Base-by-base conservation (phyloP, 2,113 vertebrate species). In the Cyphomyrus discorhynchus region DNA sequence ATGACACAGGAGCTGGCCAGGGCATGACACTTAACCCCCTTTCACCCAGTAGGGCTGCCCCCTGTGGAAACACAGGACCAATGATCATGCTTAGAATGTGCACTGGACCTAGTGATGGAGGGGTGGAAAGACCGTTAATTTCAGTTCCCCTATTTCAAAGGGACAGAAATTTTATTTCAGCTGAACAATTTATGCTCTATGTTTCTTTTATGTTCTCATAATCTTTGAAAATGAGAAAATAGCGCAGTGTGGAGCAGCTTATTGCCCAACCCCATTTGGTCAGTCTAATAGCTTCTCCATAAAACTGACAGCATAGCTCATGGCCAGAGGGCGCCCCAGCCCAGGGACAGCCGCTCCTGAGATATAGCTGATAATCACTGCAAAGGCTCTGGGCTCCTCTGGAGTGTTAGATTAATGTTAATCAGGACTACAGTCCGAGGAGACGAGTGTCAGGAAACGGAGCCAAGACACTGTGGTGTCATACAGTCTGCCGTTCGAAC, bases 141-240 rank as follows among this genome's bases (percentile, higher is more conserved):
- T 87, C 50, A 53, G 6, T 53, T 35, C 10, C 53, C 31, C 49
- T 53, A 35, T 53, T 88, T 62, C 53, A 35, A n/a, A 70, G 24
- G 31, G 17, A 35, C 27, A 89, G 46, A 53, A 89, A 35, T 35
- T 35, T 31, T 27, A 53, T 39, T 52, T 19, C n/a, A 9, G 19
- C 46, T 46, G 39, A 19, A 89, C 49, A 84, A 89, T 86, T 86
- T 86, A 89, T 49, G 52, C 35, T 58, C 45, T 50, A 45, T 86
- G 89, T 84, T 39, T 46, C 84, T 70, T 88, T 87, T 77, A 87
- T n/a, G 66, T 87, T 77, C 85, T 87, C 58, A 50, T 90, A 53
- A 52, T 86, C 85, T 50, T 62, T 80, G 85, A 90, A 80, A 87
- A 52, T 42, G 35, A 87, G 35, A 77, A 52, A 90, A 56, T 70